Conservation (phyloP, 2,113 vertebrate species). For the Hiodon alosoides region DNA sequence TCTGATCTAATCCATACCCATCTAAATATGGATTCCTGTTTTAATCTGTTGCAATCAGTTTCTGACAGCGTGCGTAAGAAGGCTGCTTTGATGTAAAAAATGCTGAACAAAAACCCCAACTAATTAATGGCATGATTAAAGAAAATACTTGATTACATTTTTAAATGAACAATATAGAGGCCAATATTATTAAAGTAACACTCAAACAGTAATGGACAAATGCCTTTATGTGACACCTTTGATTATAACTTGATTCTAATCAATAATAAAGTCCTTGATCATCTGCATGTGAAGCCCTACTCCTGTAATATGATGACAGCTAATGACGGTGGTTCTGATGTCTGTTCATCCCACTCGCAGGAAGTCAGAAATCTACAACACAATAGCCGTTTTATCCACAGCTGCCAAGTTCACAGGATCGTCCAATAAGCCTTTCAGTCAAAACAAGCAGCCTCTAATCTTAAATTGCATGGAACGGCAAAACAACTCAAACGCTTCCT, state of each 20-base stretch:
- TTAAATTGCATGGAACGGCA: background rate
- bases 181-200: background rate
- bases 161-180: background rate
- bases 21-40: no score
- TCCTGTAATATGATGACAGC: background rate
- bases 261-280: background rate
- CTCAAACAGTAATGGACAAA: background rate
- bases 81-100: no score
- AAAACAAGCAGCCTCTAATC: background rate
- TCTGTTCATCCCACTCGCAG: slow-evolving; percentile 7
- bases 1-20: no score
- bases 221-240: background rate
- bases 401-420: background rate
- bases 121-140: background rate
- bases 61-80: no score
- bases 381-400: background rate
- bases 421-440: background rate
- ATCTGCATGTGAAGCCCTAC: background rate
- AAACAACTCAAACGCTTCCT: background rate
- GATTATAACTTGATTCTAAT: no score
- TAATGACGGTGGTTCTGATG: background rate
- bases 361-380: slow-evolving; percentile 17
- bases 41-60: no score
- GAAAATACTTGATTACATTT: background rate
- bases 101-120: background rate